These are phyloP conservation scores for Axis porcinus DNA, from an alignment of 2,113 vertebrate genomes.

Conservation along the genomic window DNA sequence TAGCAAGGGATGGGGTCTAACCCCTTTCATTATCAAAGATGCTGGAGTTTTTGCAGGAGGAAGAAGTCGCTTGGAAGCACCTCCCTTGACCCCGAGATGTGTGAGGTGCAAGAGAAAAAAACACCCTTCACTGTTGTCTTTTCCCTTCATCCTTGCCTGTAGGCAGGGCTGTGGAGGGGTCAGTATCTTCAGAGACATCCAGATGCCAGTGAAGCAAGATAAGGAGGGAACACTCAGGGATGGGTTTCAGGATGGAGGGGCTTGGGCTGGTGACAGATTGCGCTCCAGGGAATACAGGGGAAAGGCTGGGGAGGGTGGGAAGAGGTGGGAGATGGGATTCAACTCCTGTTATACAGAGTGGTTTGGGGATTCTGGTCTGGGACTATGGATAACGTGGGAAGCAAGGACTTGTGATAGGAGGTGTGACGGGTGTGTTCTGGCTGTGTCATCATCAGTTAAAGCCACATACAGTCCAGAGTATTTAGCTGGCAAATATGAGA, in stretches of 20 bases:
- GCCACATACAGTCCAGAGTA: not conserved
- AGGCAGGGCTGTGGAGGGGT: not conserved
- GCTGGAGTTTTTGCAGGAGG: not conserved
- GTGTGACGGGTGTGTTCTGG: not conserved
- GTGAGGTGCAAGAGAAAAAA: no score
- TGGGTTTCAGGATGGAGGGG: not conserved
- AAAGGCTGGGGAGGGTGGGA: not conserved
- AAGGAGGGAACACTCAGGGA: not conserved
- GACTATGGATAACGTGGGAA: accelerated
- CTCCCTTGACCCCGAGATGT: not conserved
- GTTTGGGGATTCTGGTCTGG: not conserved
- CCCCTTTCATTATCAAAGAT: not conserved
- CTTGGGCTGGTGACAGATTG: not conserved
- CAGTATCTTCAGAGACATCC: not conserved
- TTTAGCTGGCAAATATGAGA: not conserved
- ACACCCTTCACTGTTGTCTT: not conserved
- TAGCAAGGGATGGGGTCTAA: not conserved
- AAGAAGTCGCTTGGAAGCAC: not conserved
- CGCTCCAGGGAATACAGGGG: not conserved
- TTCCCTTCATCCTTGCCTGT: not conserved
- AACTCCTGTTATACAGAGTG: not conserved
- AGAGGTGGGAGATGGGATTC: not conserved
- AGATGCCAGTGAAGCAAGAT: not conserved
- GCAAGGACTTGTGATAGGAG: not conserved
- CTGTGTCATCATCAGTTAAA: not conserved